phyloP scores from a whole-genome alignment of 2,888 invertebrate genomes.

The Omphaloscelis lunosa region DNA sequence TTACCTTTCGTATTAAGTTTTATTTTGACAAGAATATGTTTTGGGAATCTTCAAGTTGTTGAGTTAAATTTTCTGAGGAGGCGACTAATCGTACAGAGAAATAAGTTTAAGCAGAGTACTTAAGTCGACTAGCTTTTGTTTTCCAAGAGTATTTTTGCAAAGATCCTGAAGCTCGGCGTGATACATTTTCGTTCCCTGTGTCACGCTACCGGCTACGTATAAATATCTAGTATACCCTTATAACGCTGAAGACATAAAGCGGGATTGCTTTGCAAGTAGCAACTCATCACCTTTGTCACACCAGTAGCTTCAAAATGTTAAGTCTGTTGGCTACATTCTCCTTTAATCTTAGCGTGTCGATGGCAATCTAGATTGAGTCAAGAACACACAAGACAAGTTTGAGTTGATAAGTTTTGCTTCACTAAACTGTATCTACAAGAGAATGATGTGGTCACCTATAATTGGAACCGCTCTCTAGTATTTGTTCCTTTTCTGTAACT shows the following conservation, averaged over 20 bases:
- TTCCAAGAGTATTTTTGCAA: not conserved
- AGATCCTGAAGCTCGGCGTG: not conserved
- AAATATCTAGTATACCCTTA: not conserved
- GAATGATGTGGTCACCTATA: too few relatives aligned
- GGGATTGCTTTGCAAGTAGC: too few relatives aligned
- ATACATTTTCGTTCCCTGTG: not conserved
- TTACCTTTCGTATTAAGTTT: conserved; percentile 33
- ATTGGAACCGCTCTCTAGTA: too few relatives aligned
- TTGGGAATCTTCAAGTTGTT: not conserved
- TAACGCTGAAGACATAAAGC: not conserved
- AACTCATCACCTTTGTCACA: not conserved
- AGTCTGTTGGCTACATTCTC: not conserved
- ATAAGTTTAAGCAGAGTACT: not conserved
- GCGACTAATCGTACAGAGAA: too few relatives aligned
- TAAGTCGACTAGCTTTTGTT: not conserved
- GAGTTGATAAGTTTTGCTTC: not conserved
- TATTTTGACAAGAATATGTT: conserved; percentile 34
- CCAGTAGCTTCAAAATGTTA: not conserved
- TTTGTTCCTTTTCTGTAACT: too few relatives aligned
- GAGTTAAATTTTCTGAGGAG: conserved; percentile 25
- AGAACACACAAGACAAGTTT: too few relatives aligned
- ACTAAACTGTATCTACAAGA: not conserved
- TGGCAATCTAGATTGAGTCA: not conserved
- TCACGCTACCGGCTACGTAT: not conserved
- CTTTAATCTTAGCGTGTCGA: not conserved